Conservation (phyloP, 2,113 vertebrate genomes). For the Pelusios castaneus region DNA sequence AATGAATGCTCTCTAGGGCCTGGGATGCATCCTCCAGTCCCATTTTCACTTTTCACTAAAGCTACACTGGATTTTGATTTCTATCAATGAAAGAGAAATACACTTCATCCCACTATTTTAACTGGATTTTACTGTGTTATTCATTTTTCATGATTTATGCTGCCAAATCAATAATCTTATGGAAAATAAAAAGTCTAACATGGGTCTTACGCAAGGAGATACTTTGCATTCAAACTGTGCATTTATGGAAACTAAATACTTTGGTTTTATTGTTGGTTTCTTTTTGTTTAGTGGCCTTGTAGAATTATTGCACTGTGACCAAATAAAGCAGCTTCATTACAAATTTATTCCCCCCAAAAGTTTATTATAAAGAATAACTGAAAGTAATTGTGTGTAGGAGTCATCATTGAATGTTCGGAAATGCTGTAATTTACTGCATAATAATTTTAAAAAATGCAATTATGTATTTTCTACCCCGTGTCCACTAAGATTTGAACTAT, state of each 20-base stretch:
- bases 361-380: neutral
- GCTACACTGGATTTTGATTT: neutral
- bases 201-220: neutral
- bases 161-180: neutral
- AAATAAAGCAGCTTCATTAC: neutral
- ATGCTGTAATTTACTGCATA: neutral
- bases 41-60: neutral
- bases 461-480: neutral
- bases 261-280: neutral
- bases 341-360: neutral
- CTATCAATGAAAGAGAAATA: neutral
- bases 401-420: neutral
- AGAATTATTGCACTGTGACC: neutral
- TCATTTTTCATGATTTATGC: neutral
- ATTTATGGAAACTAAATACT: neutral
- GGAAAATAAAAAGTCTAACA: neutral
- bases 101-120: neutral
- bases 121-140: neutral
- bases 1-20: neutral
- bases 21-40: neutral
- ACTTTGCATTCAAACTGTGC: neutral
- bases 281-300: neutral
- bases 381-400: neutral
- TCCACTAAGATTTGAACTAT: neutral
- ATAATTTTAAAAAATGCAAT: neutral